Evolutionary conservation across 2,888 invertebrate genomes (phyloP).

Genomic region (Apamea crenata): DNA sequence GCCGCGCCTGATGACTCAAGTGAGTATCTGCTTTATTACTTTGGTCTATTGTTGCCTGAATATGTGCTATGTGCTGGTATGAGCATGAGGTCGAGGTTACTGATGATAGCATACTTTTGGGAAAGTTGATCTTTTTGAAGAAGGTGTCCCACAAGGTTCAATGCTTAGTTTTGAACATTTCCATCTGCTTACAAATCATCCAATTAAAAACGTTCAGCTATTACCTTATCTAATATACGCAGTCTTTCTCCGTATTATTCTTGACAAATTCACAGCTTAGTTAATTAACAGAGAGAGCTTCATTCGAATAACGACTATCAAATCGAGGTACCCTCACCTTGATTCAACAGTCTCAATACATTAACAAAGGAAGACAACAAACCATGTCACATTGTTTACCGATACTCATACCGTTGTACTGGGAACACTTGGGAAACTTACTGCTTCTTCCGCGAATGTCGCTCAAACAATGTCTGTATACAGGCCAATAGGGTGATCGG

Average conservation of each 20-base stretch:
- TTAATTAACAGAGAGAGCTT: not conserved
- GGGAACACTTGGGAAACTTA: conserved; percentile 75
- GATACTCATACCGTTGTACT: conserved; percentile 71
- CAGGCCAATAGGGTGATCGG: conserved; percentile 77
- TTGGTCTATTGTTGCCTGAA: not conserved
- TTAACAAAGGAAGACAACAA: conserved; percentile 69
- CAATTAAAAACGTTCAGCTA: not conserved
- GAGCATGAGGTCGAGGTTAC: not conserved
- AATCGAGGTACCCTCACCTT: conserved; percentile 33
- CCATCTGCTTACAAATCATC: not conserved
- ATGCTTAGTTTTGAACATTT: not conserved
- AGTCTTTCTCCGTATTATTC: not conserved
- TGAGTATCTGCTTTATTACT: conserved; percentile 69
- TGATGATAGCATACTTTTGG: not conserved
- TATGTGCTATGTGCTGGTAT: not conserved
- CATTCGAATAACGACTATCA: conserved; percentile 3
- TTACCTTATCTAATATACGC: not conserved
- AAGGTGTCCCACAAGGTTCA: conserved; percentile 4
- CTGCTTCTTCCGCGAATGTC: conserved; percentile 68
- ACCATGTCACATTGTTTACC: conserved; percentile 76
- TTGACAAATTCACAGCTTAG: not conserved
- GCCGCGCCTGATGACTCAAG: conserved; percentile 88
- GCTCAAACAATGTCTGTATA: conserved; percentile 76
- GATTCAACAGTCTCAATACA: conserved; percentile 45
- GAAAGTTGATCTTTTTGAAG: not conserved